Conservation (phyloP, 2,797 vertebrate genomes). For the Cephalopachus bancanus region DNA sequence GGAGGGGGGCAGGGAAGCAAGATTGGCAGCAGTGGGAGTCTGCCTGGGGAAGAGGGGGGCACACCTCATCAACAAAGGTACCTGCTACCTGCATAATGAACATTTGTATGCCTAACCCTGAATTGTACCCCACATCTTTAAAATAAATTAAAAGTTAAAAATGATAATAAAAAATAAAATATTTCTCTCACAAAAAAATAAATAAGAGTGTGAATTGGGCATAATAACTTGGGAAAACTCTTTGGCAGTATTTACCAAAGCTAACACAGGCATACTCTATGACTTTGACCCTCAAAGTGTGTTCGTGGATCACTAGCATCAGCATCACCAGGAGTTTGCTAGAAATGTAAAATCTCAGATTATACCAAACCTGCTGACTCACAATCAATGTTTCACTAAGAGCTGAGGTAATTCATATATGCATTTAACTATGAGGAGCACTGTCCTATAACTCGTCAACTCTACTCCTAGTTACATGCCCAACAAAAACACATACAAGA, state of each 20-base stretch:
- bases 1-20: too few relatives aligned
- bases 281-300: background rate
- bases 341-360: background rate
- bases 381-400: slow-evolving; percentile 8
- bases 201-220: background rate
- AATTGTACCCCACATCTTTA: too few relatives aligned
- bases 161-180: too few relatives aligned
- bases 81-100: too few relatives aligned
- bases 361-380: background rate
- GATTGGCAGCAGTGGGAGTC: too few relatives aligned
- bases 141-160: too few relatives aligned
- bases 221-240: background rate
- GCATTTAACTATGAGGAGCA: background rate
- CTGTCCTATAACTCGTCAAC: background rate
- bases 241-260: background rate
- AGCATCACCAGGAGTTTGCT: background rate
- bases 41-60: too few relatives aligned
- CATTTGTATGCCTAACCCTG: too few relatives aligned
- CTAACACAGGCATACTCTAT: background rate
- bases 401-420: background rate
- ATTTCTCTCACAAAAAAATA: too few relatives aligned
- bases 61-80: too few relatives aligned
- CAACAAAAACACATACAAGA: background rate
- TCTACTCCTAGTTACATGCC: background rate
- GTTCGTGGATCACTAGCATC: background rate